Evolutionary conservation across 92 coral and sea anemone species (phyloP).

Genomic region (Phenganax subtilis): DNA sequence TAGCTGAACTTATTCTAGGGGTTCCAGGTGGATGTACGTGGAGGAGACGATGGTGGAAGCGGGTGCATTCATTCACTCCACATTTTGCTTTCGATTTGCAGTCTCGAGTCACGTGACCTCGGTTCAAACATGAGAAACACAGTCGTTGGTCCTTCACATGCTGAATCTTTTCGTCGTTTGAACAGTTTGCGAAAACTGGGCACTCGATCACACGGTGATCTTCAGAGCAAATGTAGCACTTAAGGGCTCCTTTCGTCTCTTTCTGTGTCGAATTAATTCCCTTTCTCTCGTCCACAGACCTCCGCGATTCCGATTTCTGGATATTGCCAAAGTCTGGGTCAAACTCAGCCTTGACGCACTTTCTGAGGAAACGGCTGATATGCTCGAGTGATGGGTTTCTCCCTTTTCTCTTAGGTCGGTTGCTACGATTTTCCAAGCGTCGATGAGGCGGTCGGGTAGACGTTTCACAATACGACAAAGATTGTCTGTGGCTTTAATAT

Average conservation of each 20-base stretch:
- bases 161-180: not conserved
- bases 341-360: slow-evolving; percentile 40
- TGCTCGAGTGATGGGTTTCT: slow-evolving; percentile 17
- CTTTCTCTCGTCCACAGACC: not conserved
- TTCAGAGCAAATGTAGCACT: slow-evolving; percentile 17
- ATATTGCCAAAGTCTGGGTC: slow-evolving; percentile 34
- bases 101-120: slow-evolving; percentile 34
- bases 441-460: slow-evolving; percentile 24
- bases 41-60: slow-evolving; percentile 43
- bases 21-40: slow-evolving; percentile 14
- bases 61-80: slow-evolving; percentile 36
- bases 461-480: slow-evolving; percentile 32
- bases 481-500: slow-evolving; percentile 46
- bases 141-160: too few species aligned
- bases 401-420: slow-evolving; percentile 31
- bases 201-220: slow-evolving; percentile 27
- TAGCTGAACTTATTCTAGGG: slow-evolving; percentile 25
- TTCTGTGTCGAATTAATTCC: slow-evolving; percentile 14
- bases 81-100: slow-evolving; percentile 43
- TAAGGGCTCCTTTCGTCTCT: not conserved
- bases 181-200: not conserved
- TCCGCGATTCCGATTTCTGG: slow-evolving; percentile 1
- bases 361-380: slow-evolving; percentile 24
- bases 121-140: too few species aligned
- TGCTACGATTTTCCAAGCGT: slow-evolving; percentile 26